These are phyloP conservation scores for Caenorhabditis sp. DNA, from an alignment of 2,888 invertebrate species.

Conservation along the genomic window DNA sequence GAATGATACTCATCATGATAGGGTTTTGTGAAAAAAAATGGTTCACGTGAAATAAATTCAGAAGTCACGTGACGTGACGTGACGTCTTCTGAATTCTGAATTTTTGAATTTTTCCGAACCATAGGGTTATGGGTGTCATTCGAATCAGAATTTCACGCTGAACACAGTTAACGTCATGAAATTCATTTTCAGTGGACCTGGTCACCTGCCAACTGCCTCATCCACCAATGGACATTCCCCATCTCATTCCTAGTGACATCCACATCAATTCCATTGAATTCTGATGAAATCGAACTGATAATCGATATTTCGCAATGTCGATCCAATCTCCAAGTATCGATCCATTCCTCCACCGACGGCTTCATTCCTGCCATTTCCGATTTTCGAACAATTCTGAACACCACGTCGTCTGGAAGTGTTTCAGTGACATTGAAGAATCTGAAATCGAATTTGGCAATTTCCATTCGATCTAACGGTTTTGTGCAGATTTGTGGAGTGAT, in stretches of 20 bases:
- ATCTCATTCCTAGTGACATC: conserved; percentile 39
- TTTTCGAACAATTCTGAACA: conserved; percentile 35
- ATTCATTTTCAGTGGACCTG: conserved; percentile 59
- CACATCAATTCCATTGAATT: conserved; percentile 24
- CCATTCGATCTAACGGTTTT: conserved; percentile 18
- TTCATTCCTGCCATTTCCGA: conserved; percentile 47
- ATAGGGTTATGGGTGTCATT: too few species aligned
- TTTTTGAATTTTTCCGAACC: too few species aligned
- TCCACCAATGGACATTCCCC: conserved; percentile 41
- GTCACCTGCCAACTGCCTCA: conserved; percentile 26
- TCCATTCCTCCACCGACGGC: conserved; percentile 21
- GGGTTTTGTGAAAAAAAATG: too few species aligned
- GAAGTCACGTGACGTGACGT: too few species aligned
- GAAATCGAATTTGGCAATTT: conserved; percentile 25
- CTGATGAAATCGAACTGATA: conserved; percentile 37
- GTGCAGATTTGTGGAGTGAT: conserved; percentile 36
- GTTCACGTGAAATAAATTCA: too few species aligned
- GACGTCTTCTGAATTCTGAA: too few species aligned
- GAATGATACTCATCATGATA: too few species aligned
- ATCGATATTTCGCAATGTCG: conserved; percentile 37
- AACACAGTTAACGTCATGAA: too few species aligned
- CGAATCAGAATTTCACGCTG: too few species aligned
- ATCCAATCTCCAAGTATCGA: conserved; percentile 14
- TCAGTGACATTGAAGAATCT: conserved; percentile 44
- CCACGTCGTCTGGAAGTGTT: conserved; percentile 45